Evolutionary conservation across 2,888 invertebrate genomes (phyloP), one percentile per base, ranked within the genome.

Genomic region (Lithodes maja): DNA sequence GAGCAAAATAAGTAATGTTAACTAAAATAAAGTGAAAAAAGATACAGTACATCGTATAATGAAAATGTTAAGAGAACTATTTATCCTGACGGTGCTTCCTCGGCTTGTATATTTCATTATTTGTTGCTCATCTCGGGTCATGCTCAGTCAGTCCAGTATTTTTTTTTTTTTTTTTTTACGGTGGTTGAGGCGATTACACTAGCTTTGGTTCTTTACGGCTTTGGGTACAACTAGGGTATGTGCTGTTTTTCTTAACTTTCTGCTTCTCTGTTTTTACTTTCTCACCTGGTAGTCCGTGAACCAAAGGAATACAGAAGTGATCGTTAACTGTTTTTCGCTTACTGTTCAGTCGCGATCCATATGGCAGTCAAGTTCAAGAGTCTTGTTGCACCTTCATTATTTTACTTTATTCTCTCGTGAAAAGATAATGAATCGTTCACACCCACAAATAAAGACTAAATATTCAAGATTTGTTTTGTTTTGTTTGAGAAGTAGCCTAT

Each of bases 211-310:
- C 85, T 85, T 85, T 85, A 85, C 85, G 80, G 84, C 84, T 88
- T 84, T 85, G 88, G 88, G 88, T 80, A 85, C 88, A 85, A 85
- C 88, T 88, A 88, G 88, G 88, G 88, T 88, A 88, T 88, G 83
- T 87, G 50, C 71, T 61, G 71, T 80, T 33, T 81, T 50, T 88
- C 68, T 54, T 54, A 52, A 71, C 33, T 71, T 55, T 84, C 85
- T 68, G 33, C 74, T 83, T 78, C n/a, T 82, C 50, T 61, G 17
- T 82, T 82, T 49, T 68, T 82, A 68, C 81, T 68, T 50, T 12
- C 81, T 82, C 17, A 68, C 68, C 49, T 82, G 81, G 81, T 82
- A 82, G 68, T 7, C n/a, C 52, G 52, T 78, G 77, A 77, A 85
- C 54, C 55, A 61, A 78, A 85, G 78, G 85, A 85, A 85, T 75